These are phyloP conservation scores for Acrocephalus scirpaceus DNA, from an alignment of 2,797 vertebrate genomes.

Conservation along the genomic window DNA sequence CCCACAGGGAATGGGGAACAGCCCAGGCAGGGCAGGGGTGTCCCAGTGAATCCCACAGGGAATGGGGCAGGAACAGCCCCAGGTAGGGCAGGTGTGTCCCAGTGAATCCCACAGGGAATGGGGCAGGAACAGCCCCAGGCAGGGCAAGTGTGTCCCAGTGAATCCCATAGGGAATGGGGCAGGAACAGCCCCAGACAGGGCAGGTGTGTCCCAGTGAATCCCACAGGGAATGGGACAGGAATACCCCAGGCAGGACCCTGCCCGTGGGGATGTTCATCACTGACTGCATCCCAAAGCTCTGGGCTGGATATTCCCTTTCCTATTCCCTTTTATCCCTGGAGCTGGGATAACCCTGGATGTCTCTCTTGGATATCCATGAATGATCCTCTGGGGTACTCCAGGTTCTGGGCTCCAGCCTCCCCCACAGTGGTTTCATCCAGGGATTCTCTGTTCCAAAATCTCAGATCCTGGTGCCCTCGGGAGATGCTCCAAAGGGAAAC, in stretches of 20 bases:
- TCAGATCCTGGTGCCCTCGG: not conserved
- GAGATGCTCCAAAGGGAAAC: not conserved
- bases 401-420: not conserved
- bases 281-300: not conserved
- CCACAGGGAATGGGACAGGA: not conserved
- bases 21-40: not conserved
- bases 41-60: no score
- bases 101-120: no score
- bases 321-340: not conserved
- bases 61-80: no score
- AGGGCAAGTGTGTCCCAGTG: not conserved
- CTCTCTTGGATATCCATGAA: not conserved
- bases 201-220: not conserved
- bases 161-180: not conserved
- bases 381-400: rapidly evolving
- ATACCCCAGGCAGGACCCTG: not conserved
- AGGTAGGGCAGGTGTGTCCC: no score
- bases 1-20: not conserved
- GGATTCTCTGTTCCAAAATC: not conserved
- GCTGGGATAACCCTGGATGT: not conserved
- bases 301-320: not conserved
- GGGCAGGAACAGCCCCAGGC: no score
- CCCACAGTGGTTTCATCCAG: not conserved
- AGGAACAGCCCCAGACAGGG: no score
- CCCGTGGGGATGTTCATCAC: not conserved